Conservation (phyloP, 2,888 invertebrate species). For the Rhagium mordax region DNA sequence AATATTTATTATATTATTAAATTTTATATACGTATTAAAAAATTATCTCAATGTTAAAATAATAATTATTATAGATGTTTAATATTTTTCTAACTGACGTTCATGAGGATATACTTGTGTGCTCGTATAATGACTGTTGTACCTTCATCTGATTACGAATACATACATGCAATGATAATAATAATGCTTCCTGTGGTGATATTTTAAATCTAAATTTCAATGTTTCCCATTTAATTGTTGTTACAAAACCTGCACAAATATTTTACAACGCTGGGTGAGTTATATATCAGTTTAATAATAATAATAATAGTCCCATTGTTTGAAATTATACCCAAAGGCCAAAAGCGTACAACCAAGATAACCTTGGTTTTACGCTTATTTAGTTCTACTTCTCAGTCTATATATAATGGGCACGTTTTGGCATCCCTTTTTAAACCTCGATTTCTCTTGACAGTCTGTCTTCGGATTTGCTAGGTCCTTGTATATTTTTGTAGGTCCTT, state of each 20-base stretch:
- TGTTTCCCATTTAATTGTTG: neutral
- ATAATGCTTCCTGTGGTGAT: constrained; percentile 13
- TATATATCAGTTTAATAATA: neutral
- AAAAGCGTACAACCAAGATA: no score
- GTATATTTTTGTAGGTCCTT: no score
- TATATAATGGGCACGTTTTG: no score
- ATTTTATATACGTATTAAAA: constrained; percentile 23
- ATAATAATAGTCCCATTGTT: no score
- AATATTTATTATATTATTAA: constrained; percentile 15
- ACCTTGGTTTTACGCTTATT: no score
- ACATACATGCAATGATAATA: constrained; percentile 3
- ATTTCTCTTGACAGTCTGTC: no score
- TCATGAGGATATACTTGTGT: constrained; percentile 10
- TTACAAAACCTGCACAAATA: neutral
- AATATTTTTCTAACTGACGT: constrained; percentile 8
- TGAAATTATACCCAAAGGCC: no score
- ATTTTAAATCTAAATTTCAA: constrained; percentile 2
- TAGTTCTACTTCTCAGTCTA: no score
- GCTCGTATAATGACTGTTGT: constrained; percentile 3
- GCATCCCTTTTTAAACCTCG: no score
- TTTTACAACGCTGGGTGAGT: neutral
- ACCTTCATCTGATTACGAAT: constrained; percentile 6
- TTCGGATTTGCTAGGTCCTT: no score
- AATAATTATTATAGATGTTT: constrained; percentile 21
- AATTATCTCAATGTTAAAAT: constrained; percentile 23